A percentile compares a stretch with the other conserved stretches of the same genome.
phyloP scores from a whole-genome alignment of 2,888 invertebrate genomes.

The Synanthedon andrenaeformis region DNA sequence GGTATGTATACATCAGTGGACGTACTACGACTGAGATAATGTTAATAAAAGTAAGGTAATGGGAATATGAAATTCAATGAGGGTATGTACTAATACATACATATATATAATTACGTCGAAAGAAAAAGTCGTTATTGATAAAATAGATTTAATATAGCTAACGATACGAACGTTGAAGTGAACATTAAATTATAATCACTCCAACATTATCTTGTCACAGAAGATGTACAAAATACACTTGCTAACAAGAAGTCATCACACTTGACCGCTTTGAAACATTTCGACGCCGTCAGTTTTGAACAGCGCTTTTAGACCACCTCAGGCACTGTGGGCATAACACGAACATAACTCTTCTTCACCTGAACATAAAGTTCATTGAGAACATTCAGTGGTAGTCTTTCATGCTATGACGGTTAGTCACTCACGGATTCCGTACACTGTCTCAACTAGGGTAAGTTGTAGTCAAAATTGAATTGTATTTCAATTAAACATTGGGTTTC shows the following conservation, averaged over 20 bases:
- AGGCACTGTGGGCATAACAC: conserved; percentile 23
- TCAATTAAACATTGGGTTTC: conserved; percentile 7
- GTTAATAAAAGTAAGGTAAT: too few relatives aligned
- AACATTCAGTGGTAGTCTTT: conserved; percentile 20
- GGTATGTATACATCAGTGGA: too few relatives aligned
- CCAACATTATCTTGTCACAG: conserved; percentile 50
- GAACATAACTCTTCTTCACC: conserved; percentile 6
- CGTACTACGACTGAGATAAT: too few relatives aligned
- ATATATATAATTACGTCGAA: too few relatives aligned
- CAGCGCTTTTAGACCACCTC: conserved; percentile 46
- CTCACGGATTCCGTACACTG: conserved; percentile 54
- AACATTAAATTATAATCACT: conserved; percentile 13
- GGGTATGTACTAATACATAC: too few relatives aligned
- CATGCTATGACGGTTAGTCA: conserved; percentile 41
- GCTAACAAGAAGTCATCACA: conserved; percentile 59
- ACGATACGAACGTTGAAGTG: conserved; percentile 3
- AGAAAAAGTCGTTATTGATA: too few relatives aligned
- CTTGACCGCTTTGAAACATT: conserved; percentile 53
- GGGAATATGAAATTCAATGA: too few relatives aligned
- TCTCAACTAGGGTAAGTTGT: conserved; percentile 6
- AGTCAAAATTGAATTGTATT: conserved; percentile 7
- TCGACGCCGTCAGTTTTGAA: conserved; percentile 51
- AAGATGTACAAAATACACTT: conserved; percentile 32
- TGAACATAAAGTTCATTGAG: conserved; percentile 11
- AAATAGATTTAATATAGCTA: too few relatives aligned